Evolutionary conservation across 2,888 invertebrate species (phyloP), one percentile per base, ranked within the genome.

Genomic region (Ophion ventricosus): DNA sequence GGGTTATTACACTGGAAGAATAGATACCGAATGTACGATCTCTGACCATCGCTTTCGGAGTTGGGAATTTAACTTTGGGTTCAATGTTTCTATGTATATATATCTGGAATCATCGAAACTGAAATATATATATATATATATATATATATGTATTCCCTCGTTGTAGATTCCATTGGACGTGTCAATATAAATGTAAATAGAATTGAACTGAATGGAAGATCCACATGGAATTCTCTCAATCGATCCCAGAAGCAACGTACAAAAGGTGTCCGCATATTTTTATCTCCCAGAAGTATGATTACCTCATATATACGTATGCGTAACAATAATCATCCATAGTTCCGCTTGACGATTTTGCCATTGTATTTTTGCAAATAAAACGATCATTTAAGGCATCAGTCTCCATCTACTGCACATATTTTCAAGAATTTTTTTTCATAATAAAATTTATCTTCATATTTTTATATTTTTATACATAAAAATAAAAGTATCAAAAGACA

Each of bases 131-230:
- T 54, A 17, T 26, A 57, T 70, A 57, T 70, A 23, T 63, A 63
- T 49, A 70, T 43, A 49, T 70, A 69, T 43, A 54, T 11, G 25
- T 49, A 73, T 59, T 56, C 80, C 87, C 80, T 86, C 90, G 89
- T 90, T 91, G 90, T 89, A 89, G 88, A 90, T 90, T 90, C 88
- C 86, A 90, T 90, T 90, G 85, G 87, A 85, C 88, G 89, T 90
- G 91, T 92, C 92, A 91, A 92, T 92, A 92, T 92, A 92, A 92
- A 92, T 92, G 92, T 92, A 92, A 92, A 92, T 92, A 91, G 91
- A 91, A 91, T 91, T 90, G 90, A 87, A 82, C 35, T 56, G 74
- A 59, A 61, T 63, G 73, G 25, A 74, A 69, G 77, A 80, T 57
- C 56, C 20, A 81, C 66, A 43, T 57, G 29, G 63, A 63, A 54